phyloP scores from a whole-genome alignment of 2,888 invertebrate species.

The Pollenia labialis region DNA sequence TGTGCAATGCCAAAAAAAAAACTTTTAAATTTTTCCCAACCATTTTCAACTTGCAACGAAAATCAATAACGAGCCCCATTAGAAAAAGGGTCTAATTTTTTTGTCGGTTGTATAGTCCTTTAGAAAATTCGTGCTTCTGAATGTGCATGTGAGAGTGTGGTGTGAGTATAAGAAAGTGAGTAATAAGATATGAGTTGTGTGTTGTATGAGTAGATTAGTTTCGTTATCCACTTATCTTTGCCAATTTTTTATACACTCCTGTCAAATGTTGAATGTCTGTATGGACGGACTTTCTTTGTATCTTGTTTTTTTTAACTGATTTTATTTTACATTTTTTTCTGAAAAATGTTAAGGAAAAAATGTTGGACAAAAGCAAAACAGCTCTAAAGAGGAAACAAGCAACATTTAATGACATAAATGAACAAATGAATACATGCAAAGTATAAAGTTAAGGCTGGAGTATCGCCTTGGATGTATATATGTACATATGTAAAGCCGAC shows the following conservation, averaged over 20 bases:
- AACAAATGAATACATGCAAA: constrained; percentile 2
- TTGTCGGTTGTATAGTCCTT: constrained; percentile 36
- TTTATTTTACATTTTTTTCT: constrained; percentile 11
- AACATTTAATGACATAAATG: constrained; percentile 32
- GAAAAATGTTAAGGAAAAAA: background rate
- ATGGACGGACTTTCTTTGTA: background rate
- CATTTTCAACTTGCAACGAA: background rate
- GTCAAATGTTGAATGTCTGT: constrained; percentile 11
- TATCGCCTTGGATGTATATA: constrained; percentile 25
- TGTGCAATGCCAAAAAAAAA: no score
- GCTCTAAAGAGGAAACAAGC: constrained; percentile 1
- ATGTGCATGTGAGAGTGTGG: background rate
- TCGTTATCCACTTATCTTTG: constrained; percentile 47
- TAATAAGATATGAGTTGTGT: constrained; percentile 2
- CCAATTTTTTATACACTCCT: constrained; percentile 9
- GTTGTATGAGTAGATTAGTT: constrained; percentile 25
- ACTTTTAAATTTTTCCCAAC: no score
- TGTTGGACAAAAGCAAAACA: background rate
- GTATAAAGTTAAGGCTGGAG: background rate
- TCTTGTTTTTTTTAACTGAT: background rate
- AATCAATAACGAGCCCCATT: constrained; percentile 4
- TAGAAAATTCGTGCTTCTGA: background rate
- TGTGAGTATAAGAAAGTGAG: background rate
- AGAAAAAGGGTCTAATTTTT: background rate
- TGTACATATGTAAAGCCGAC: background rate